These are phyloP conservation scores for Fratercula arctica DNA, from an alignment of 2,797 vertebrate species.

Conservation along the genomic window DNA sequence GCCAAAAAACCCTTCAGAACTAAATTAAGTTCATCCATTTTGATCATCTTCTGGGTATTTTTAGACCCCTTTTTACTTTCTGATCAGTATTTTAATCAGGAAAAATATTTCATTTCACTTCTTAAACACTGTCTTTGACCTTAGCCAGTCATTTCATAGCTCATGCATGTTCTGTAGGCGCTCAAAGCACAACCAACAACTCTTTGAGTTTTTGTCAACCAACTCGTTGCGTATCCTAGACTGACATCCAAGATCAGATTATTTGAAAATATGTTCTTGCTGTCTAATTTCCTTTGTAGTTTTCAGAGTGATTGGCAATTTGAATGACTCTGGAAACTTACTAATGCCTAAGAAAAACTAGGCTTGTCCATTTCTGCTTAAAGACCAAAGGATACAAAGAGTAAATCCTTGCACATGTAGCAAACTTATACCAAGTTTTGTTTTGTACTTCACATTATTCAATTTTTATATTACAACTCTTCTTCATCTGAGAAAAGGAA, in stretches of 20 bases:
- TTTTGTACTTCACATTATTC: not conserved
- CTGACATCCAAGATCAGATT: not conserved
- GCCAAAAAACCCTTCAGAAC: not conserved
- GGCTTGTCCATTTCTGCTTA: not conserved
- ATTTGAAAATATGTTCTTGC: not conserved
- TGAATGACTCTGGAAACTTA: not conserved
- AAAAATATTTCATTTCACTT: not conserved
- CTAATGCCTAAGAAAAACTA: not conserved
- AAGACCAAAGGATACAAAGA: not conserved
- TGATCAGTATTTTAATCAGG: not conserved
- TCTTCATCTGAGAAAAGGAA: not conserved
- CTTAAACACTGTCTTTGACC: not conserved
- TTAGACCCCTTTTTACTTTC: not conserved
- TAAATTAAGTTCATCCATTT: not conserved
- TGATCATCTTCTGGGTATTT: not conserved
- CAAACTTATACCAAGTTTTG: not conserved
- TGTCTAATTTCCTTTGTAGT: not conserved
- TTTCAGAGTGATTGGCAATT: not conserved
- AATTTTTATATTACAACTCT: not conserved
- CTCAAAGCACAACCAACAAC: not conserved
- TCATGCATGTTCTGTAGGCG: not conserved
- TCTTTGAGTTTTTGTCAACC: rapidly evolving
- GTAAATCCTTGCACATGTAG: not conserved
- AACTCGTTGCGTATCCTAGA: not conserved
- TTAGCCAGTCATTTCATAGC: not conserved